Evolutionary conservation across 2,888 invertebrate species (phyloP).

Genomic region (Pasiphila rectangulata): DNA sequence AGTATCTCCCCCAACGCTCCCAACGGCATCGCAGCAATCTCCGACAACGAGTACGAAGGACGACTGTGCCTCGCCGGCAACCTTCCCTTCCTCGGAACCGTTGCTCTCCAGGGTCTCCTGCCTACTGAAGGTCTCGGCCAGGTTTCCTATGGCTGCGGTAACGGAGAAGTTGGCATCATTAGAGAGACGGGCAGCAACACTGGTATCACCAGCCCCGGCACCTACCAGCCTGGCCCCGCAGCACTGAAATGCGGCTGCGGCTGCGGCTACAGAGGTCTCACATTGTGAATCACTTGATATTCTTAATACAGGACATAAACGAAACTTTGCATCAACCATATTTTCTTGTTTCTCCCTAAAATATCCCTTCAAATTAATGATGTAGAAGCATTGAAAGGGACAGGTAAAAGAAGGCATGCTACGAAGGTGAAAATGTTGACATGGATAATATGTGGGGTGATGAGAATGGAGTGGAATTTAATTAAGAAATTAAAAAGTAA

Average conservation of each 20-base stretch:
- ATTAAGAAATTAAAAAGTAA: too few relatives aligned
- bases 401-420: too few relatives aligned
- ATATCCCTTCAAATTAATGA: too few relatives aligned
- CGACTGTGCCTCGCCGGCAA: conserved; percentile 40
- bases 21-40: conserved; percentile 43
- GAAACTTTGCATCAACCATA: too few relatives aligned
- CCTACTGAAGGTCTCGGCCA: conserved; percentile 42
- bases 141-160: conserved; percentile 44
- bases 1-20: conserved; percentile 43
- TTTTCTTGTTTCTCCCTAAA: too few relatives aligned
- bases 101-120: conserved; percentile 40
- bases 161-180: conserved; percentile 26
- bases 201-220: conserved; percentile 9
- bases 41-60: conserved; percentile 48
- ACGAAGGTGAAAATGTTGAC: too few relatives aligned
- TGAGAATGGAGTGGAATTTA: too few relatives aligned
- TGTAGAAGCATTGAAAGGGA: too few relatives aligned
- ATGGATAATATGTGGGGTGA: too few relatives aligned
- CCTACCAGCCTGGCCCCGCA: conserved; percentile 4
- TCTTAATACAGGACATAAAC: too few relatives aligned
- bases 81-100: conserved; percentile 47
- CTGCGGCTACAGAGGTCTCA: too few relatives aligned
- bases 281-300: too few relatives aligned
- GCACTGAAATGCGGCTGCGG: conserved; percentile 22
- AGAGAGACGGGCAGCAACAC: conserved; percentile 16